Conservation (phyloP, 1,140 invertebrate genomes). For the Euura saliciscinereae region DNA sequence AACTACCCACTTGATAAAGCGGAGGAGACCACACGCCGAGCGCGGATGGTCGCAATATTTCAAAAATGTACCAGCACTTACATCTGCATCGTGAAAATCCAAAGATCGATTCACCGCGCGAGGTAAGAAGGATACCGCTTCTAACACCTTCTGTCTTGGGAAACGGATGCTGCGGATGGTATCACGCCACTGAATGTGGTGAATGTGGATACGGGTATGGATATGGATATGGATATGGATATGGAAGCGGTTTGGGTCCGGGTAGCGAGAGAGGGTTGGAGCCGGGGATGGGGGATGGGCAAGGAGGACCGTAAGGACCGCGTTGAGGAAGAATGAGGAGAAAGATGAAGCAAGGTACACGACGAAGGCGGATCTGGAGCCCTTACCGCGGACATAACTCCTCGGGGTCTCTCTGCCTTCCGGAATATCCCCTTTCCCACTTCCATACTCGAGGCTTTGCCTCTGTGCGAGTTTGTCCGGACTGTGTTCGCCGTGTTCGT, state of each 20-base stretch:
- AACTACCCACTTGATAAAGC: too few relatives aligned
- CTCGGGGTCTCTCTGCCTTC: constrained; percentile 15
- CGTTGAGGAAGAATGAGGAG: background rate
- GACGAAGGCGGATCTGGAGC: constrained; percentile 50
- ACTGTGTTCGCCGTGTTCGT: background rate
- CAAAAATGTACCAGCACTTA: too few relatives aligned
- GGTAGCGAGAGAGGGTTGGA: constrained; percentile 28
- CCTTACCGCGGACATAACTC: constrained; percentile 51
- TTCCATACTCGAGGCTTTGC: background rate
- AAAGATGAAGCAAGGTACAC: constrained; percentile 38
- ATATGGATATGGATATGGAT: background rate
- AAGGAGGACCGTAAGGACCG: constrained; percentile 11
- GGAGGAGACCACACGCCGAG: too few relatives aligned
- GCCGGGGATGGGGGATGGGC: background rate
- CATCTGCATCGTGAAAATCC: too few relatives aligned
- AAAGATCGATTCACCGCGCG: too few relatives aligned
- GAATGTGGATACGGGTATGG: background rate
- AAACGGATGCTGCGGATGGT: background rate
- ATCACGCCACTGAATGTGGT: background rate
- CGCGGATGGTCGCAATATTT: too few relatives aligned
- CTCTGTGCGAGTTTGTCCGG: background rate
- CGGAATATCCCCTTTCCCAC: background rate
- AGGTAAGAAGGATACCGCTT: too few relatives aligned
- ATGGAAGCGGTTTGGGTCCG: background rate
- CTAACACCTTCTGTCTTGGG: too few relatives aligned